Percentiles rank a stretch among this genome's conserved stretches.
Conservation (phyloP, 2,113 vertebrate genomes). For the Pelmatolapia mariae region DNA sequence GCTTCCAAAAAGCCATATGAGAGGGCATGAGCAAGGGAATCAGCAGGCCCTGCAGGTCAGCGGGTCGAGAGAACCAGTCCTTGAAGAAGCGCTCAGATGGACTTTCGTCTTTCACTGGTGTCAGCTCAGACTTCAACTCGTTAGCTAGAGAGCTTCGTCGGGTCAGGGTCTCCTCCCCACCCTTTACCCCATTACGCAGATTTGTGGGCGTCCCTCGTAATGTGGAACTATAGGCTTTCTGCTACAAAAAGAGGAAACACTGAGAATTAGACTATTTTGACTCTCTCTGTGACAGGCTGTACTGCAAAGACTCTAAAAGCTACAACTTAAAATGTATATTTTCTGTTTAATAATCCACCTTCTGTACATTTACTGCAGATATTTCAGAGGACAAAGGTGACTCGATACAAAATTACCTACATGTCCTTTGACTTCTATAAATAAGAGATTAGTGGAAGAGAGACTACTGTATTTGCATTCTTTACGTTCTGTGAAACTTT, state of each 20-base stretch:
- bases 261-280: background rate
- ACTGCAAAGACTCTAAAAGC: background rate
- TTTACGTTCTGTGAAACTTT: background rate
- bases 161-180: conserved; percentile 70
- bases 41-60: conserved; percentile 80
- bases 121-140: conserved; percentile 74
- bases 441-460: background rate
- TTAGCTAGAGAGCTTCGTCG: conserved; percentile 82
- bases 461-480: background rate
- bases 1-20: conserved; percentile 89
- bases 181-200: conserved; percentile 78
- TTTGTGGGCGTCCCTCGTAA: conserved; percentile 73
- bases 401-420: background rate
- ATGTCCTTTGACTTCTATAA: background rate
- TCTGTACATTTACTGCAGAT: background rate
- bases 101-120: conserved; percentile 58
- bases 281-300: background rate
- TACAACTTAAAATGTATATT: background rate
- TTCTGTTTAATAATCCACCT: background rate
- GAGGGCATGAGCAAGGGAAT: conserved; percentile 80
- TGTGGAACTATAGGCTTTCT: conserved; percentile 89
- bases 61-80: conserved; percentile 83
- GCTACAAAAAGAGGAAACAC: conserved; percentile 12
- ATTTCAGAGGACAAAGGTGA: background rate
- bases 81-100: conserved; percentile 79